A percentile compares a stretch with the other conserved stretches of the same genome.
These are phyloP conservation scores for Egretta garzetta DNA, from an alignment of 2,113 vertebrate species.

Conservation along the genomic window DNA sequence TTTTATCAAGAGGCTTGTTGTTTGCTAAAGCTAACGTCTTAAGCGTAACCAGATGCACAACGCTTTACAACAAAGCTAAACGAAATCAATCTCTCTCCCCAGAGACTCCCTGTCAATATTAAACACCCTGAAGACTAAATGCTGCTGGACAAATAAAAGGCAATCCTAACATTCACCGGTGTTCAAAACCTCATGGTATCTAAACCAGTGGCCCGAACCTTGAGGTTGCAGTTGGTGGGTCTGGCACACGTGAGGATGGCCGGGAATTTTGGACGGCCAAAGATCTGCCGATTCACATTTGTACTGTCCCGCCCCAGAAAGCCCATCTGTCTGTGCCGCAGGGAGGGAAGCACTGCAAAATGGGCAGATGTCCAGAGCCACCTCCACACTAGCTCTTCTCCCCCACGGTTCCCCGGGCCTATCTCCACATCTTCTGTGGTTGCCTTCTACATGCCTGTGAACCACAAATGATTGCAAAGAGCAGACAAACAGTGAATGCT, in stretches of 20 bases:
- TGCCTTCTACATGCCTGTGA: background rate
- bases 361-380: background rate
- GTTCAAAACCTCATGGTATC: background rate
- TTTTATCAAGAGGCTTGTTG: constrained; percentile 42
- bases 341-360: background rate
- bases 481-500: background rate
- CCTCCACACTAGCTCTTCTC: background rate
- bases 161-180: background rate
- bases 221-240: background rate
- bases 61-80: constrained; percentile 42
- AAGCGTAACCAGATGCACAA: constrained; percentile 35
- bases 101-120: background rate
- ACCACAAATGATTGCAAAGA: background rate
- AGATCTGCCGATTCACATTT: background rate
- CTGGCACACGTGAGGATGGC: background rate
- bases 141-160: constrained; percentile 2
- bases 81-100: constrained; percentile 16
- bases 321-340: accelerated
- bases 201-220: background rate
- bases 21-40: constrained; percentile 18
- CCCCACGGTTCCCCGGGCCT: background rate
- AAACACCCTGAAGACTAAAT: constrained; percentile 27
- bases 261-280: background rate
- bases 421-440: background rate
- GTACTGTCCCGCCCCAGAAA: background rate